These are phyloP conservation scores for Eupithecia subfuscata DNA, from an alignment of 2,888 invertebrate genomes.

Conservation along the genomic window DNA sequence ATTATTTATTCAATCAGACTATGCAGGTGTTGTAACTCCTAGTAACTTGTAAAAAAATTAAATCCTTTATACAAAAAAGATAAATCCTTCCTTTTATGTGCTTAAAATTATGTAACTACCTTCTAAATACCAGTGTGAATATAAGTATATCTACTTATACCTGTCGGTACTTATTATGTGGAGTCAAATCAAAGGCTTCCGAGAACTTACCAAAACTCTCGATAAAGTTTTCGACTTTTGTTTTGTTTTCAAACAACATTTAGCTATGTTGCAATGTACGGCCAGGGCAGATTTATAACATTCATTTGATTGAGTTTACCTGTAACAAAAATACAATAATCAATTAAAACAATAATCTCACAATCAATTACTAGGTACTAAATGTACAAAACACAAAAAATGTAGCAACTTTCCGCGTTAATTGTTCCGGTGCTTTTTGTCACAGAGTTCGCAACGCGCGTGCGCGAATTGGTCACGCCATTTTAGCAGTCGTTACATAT, in stretches of 20 bases:
- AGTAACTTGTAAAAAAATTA: too few relatives aligned
- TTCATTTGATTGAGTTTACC: background rate
- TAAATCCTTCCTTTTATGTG: background rate
- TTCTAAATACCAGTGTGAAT: too few relatives aligned
- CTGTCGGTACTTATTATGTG: background rate
- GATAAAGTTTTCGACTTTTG: background rate
- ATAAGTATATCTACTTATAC: too few relatives aligned
- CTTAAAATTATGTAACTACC: background rate
- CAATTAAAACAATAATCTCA: background rate
- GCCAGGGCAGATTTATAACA: background rate
- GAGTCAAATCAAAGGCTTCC: background rate
- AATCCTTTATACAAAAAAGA: too few relatives aligned
- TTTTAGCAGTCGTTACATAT: conserved; percentile 56
- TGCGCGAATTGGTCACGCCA: conserved; percentile 65
- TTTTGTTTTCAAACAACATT: background rate
- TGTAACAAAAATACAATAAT: conserved; percentile 7
- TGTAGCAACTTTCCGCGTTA: conserved; percentile 23
- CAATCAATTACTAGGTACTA: background rate
- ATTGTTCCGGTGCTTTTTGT: conserved; percentile 56
- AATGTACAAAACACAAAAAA: background rate
- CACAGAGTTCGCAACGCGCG: conserved; percentile 53
- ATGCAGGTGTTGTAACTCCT: too few relatives aligned
- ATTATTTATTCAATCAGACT: too few relatives aligned
- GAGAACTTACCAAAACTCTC: background rate
- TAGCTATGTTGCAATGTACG: background rate